Percentiles rank a stretch among this genome's conserved stretches.
phyloP scores from a whole-genome alignment of 2,797 vertebrate species.

The Phrynocephalus forsythii region DNA sequence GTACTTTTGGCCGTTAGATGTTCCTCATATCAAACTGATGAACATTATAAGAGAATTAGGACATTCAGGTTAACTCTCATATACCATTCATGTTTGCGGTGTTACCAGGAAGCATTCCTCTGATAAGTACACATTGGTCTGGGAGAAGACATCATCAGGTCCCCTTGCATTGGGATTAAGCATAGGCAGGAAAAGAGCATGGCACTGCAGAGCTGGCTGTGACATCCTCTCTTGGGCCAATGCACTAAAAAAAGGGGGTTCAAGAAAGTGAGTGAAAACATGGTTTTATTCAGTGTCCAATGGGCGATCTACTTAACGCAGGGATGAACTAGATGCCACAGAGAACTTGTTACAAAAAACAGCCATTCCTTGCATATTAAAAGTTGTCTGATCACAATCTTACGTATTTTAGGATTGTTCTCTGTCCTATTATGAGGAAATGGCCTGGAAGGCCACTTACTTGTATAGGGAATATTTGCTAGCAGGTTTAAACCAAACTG shows the following conservation, averaged over 20 bases:
- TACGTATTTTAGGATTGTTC: no score
- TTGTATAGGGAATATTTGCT: no score
- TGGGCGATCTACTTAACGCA: no score
- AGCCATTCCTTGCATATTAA: no score
- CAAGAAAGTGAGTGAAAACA: neutral
- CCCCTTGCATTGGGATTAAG: neutral
- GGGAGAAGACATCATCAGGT: neutral
- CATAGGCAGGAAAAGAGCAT: neutral
- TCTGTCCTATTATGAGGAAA: no score
- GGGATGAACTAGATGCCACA: no score
- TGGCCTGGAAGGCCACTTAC: no score
- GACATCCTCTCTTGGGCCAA: neutral
- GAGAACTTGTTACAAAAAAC: no score
- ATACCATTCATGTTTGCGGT: neutral
- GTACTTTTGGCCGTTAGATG: neutral
- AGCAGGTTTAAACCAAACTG: no score
- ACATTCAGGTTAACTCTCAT: constrained; percentile 6
- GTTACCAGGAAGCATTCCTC: neutral
- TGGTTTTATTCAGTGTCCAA: neutral
- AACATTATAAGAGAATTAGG: constrained; percentile 27
- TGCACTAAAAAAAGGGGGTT: neutral
- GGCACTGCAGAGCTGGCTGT: neutral
- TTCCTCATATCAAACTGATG: neutral
- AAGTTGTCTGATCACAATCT: no score
- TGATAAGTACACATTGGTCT: neutral